Evolutionary conservation across 2,888 invertebrate species (phyloP).

Genomic region (Lochmaea capreae): DNA sequence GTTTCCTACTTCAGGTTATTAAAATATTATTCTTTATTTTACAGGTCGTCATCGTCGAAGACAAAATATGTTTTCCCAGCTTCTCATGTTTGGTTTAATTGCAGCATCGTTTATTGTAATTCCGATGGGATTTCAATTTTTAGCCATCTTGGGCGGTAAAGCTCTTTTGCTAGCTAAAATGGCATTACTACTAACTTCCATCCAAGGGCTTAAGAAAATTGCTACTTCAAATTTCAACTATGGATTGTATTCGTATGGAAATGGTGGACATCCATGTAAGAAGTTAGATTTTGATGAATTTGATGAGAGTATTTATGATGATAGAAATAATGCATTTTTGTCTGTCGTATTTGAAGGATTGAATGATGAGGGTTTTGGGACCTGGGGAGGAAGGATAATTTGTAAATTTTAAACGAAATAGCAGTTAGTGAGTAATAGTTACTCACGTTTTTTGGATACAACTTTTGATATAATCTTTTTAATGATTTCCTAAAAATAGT

Average conservation of each 20-base stretch:
- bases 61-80: constrained; percentile 77
- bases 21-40: too few species aligned
- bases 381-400: background rate
- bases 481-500: too few species aligned
- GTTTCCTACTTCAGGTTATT: too few species aligned
- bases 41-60: constrained; percentile 70
- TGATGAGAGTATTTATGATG: constrained; percentile 11
- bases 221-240: constrained; percentile 81
- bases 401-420: background rate
- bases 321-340: constrained; percentile 34
- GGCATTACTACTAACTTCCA: constrained; percentile 82
- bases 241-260: constrained; percentile 76
- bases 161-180: constrained; percentile 84
- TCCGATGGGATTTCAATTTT: constrained; percentile 87
- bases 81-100: constrained; percentile 83
- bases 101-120: constrained; percentile 81
- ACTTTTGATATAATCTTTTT: too few species aligned
- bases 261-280: constrained; percentile 53
- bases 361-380: constrained; percentile 23
- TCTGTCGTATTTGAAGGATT: constrained; percentile 44
- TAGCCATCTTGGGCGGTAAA: constrained; percentile 85
- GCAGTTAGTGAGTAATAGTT: background rate
- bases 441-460: too few species aligned
- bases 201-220: constrained; percentile 83
- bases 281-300: constrained; percentile 30